Conservation (phyloP, 2,888 invertebrate genomes). For the Chrysotoxum bicinctum region DNA sequence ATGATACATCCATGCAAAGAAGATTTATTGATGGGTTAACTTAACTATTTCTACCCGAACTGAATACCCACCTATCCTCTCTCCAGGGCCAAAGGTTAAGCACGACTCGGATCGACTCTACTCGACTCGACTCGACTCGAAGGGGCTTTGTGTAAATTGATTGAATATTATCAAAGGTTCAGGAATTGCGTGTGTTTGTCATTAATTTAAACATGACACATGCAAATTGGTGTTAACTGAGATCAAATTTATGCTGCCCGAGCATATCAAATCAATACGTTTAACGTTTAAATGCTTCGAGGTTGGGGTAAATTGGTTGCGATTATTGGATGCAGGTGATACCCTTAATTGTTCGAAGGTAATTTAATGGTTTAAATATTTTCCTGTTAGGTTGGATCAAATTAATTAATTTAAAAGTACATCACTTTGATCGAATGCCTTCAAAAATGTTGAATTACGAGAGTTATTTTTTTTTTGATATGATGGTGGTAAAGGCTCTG, state of each 20-base stretch:
- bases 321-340: not conserved
- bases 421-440: too few relatives aligned
- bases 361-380: not conserved
- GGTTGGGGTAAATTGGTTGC: not conserved
- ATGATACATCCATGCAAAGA: not conserved
- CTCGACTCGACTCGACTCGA: not conserved
- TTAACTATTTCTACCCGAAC: slow-evolving; percentile 15
- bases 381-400: not conserved
- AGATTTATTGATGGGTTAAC: slow-evolving; percentile 53
- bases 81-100: slow-evolving; percentile 46
- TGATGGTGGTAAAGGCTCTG: too few relatives aligned
- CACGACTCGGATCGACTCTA: not conserved
- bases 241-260: slow-evolving; percentile 12
- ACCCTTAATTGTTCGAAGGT: not conserved
- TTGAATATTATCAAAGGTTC: slow-evolving; percentile 60
- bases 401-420: too few relatives aligned
- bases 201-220: slow-evolving; percentile 60
- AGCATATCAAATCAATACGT: not conserved
- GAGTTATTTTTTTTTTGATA: too few relatives aligned
- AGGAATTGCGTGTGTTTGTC: slow-evolving; percentile 36
- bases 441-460: too few relatives aligned
- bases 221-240: slow-evolving; percentile 54
- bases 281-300: not conserved
- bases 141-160: slow-evolving; percentile 48
- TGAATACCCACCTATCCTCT: not conserved